phyloP scores from a whole-genome alignment of 2,797 vertebrate genomes.

The Malurus splendens region DNA sequence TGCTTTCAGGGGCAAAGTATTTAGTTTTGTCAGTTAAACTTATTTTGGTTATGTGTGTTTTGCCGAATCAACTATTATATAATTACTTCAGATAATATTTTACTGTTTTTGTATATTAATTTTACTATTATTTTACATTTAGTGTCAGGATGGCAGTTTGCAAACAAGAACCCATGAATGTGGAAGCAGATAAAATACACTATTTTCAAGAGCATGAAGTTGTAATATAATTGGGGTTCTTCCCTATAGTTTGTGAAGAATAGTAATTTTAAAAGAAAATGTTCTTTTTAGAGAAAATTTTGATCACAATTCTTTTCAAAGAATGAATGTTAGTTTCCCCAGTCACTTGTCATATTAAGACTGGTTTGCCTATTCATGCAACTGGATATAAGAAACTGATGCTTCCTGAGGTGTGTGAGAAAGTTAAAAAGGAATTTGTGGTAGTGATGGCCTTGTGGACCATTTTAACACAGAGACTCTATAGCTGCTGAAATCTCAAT shows the following conservation, averaged over 20 bases:
- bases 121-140: neutral
- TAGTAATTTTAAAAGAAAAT: neutral
- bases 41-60: neutral
- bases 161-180: neutral
- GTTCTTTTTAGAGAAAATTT: neutral
- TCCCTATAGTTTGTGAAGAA: neutral
- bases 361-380: neutral
- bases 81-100: neutral
- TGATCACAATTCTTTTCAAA: neutral
- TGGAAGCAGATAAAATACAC: neutral
- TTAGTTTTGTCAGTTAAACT: neutral
- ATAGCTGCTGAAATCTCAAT: neutral
- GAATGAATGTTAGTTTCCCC: neutral
- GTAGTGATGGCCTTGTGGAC: neutral
- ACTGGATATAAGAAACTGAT: neutral
- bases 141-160: neutral
- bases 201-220: neutral
- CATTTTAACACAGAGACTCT: neutral
- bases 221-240: neutral
- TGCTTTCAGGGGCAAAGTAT: neutral
- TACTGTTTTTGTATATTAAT: neutral
- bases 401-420: neutral
- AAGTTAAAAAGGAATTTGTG: neutral
- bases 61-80: neutral
- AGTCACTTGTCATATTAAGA: neutral